Evolutionary conservation across 2,797 vertebrate genomes (phyloP).

Genomic region (Pelochelys cantorii): DNA sequence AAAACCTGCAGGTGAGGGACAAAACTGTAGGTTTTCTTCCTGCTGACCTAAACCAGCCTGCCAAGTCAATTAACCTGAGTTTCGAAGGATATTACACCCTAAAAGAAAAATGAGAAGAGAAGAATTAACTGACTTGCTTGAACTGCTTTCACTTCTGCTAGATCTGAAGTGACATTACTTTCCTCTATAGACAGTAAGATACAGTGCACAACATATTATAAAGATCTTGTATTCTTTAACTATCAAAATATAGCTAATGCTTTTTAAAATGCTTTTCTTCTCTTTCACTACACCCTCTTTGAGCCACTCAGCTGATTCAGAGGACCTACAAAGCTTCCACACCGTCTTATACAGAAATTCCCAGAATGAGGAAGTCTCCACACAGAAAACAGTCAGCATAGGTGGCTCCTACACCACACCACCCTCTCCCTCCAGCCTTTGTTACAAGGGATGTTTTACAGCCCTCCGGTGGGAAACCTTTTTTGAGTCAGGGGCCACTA

Average conservation of each 20-base stretch:
- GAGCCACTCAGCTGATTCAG: not conserved
- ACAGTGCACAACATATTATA: not conserved
- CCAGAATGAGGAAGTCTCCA: not conserved
- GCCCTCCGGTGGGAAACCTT: no score
- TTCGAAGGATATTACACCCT: not conserved
- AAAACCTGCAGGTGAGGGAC: not conserved
- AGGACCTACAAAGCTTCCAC: not conserved
- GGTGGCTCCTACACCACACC: not conserved
- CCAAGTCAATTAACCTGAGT: not conserved
- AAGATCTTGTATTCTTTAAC: not conserved
- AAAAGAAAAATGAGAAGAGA: not conserved
- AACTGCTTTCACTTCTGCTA: not conserved
- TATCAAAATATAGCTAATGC: not conserved
- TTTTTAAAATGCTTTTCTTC: not conserved
- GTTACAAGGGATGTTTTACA: not conserved
- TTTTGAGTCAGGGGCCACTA: no score
- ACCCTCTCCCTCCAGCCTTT: not conserved
- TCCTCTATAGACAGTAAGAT: not conserved
- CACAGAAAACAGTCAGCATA: not conserved
- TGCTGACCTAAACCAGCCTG: not conserved
- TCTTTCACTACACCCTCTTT: not conserved
- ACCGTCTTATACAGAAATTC: not conserved
- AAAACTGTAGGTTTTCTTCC: not conserved
- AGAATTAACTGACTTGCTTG: not conserved
- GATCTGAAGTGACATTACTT: not conserved